Base-by-base conservation (phyloP, 2,797 vertebrate genomes). In the Enteromius thamalakanensis region DNA sequence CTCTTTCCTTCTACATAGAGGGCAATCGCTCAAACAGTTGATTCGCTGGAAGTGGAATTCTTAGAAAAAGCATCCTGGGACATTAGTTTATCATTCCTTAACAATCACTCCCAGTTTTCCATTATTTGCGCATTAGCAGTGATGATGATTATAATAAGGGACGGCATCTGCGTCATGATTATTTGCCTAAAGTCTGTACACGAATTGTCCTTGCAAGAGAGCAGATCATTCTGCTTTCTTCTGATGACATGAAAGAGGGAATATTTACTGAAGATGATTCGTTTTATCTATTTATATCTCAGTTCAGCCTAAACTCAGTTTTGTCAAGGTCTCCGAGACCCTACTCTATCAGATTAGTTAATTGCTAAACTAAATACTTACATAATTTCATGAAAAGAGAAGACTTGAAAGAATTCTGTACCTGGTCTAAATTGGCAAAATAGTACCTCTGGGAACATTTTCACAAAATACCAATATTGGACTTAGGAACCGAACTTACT, bases 51-150 rank as follows among this genome's bases (percentile, higher is more conserved):
- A 85, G 58, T 87, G 67, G 79, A 88, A 90, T 88, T 89, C 77
- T 71, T 71, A 65, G 12, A 45, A 29, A 85, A 78, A 72, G 86
- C 74, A 87, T 80, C 69, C 49, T 72, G 83, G 71, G 82, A 80
- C 87, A 71, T 64, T 29, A 85, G 88, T 87, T 88, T 82, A 67
- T 70, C 72, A 40, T 62, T 37, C 71, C 87, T 67, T 53, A 78
- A 71, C 32, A 84, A 88, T 88, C 87, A 79, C 88, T 88, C 78
- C 47, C 84, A 87, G 81, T 85, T 90, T 86, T 81, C 79, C 87
- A 85, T 88, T 81, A 92, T 91, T 86, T 88, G 85, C 80, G 85
- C 90, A 91, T 91, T 90, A 90, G 81, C 78, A 11, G 26, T 70
- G 82, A 71, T 85, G 87, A 68, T 90, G 88, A 91, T 86, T 64